A percentile compares a stretch with the other conserved stretches of the same genome.
phyloP scores from a whole-genome alignment of 2,797 vertebrate species.

The Sebastes taczanowskii region DNA sequence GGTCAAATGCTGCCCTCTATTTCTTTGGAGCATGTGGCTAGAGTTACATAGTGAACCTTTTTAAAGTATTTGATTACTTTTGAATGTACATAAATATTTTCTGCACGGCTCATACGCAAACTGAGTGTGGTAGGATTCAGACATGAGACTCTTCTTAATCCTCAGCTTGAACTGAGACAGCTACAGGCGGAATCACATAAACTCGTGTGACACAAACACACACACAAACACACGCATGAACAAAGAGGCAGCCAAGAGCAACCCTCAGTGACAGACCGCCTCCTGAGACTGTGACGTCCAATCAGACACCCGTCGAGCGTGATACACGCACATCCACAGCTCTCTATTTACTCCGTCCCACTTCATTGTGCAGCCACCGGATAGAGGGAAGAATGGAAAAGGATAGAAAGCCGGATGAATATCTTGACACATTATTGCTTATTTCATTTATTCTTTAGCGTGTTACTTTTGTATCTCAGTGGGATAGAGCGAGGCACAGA shows the following conservation, averaged over 20 bases:
- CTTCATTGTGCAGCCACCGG: conserved; percentile 20
- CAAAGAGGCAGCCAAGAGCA: conserved; percentile 1
- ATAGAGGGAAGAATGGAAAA: neutral
- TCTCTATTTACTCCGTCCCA: conserved; percentile 13
- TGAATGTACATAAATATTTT: neutral
- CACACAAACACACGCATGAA: neutral
- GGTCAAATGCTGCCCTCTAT: no score
- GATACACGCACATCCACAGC: conserved; percentile 4
- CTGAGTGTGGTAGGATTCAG: neutral
- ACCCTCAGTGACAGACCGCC: conserved; percentile 1
- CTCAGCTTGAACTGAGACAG: neutral
- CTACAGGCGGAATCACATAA: neutral
- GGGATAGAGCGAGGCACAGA: neutral
- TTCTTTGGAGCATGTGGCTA: no score
- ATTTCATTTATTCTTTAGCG: neutral
- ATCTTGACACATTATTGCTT: conserved; percentile 8
- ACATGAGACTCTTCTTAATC: neutral
- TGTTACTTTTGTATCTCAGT: neutral
- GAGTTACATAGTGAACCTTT: no score
- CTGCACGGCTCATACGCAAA: no score
- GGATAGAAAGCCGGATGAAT: neutral
- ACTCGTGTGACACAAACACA: neutral
- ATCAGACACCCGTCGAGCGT: conserved; percentile 37
- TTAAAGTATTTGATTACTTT: neutral
- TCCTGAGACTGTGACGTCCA: conserved; percentile 32